These are phyloP conservation scores for Elgonia sp. DNA, from an alignment of 2,888 invertebrate species.

Conservation along the genomic window DNA sequence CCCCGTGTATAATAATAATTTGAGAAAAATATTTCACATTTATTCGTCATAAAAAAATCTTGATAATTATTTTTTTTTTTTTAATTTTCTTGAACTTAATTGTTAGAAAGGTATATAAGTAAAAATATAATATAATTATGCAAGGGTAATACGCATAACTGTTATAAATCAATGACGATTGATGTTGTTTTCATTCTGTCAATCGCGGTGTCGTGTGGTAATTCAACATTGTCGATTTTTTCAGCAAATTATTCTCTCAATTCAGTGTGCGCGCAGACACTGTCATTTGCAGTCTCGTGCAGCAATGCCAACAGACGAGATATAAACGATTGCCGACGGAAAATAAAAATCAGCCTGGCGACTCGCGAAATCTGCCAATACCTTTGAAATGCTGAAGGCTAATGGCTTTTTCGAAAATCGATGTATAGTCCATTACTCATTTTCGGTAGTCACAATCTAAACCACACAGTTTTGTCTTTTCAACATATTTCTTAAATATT, in stretches of 20 bases:
- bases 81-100: no score
- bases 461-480: constrained; percentile 34
- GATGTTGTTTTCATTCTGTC: constrained; percentile 38
- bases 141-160: background rate
- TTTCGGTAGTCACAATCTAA: constrained; percentile 25
- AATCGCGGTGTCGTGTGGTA: constrained; percentile 30
- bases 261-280: constrained; percentile 23
- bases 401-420: constrained; percentile 50
- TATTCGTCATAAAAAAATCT: no score
- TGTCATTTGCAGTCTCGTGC: constrained; percentile 46
- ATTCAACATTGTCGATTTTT: constrained; percentile 31
- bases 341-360: constrained; percentile 55
- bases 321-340: constrained; percentile 48
- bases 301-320: constrained; percentile 49
- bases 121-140: no score
- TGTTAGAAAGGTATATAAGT: no score
- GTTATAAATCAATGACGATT: constrained; percentile 36
- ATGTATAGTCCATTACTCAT: constrained; percentile 42
- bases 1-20: no score
- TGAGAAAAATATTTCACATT: no score
- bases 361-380: constrained; percentile 42
- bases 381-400: constrained; percentile 43
- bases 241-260: constrained; percentile 48
- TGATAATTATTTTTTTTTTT: no score
- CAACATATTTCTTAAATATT: constrained; percentile 10